Evolutionary conservation across 2,888 invertebrate species (phyloP).

Genomic region (Drosophila crucigera): DNA sequence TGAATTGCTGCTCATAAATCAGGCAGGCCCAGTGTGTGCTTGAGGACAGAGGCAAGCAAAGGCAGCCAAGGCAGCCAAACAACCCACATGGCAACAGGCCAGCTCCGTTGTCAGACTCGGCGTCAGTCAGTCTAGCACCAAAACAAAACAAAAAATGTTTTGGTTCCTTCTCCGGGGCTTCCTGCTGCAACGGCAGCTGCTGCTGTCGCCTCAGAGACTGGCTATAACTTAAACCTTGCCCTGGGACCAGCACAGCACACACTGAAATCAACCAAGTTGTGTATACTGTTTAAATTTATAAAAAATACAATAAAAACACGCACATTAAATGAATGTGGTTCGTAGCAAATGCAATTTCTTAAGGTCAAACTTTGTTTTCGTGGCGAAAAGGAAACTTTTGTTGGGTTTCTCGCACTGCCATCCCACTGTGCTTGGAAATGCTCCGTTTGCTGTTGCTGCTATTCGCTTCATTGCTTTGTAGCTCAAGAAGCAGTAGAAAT

Average conservation of each 20-base stretch:
- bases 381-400: neutral
- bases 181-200: conserved; percentile 19
- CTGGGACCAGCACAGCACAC: neutral
- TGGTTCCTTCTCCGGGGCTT: conserved; percentile 15
- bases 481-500: conserved; percentile 63
- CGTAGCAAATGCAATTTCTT: neutral
- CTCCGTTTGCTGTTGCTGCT: conserved; percentile 27
- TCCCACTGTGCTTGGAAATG: conserved; percentile 8
- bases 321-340: neutral
- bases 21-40: conserved; percentile 15
- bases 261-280: neutral
- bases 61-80: conserved; percentile 20
- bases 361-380: neutral
- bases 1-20: conserved; percentile 64
- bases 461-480: conserved; percentile 40
- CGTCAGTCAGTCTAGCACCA: conserved; percentile 52
- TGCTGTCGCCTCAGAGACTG: conserved; percentile 39
- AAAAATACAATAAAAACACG: neutral
- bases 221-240: conserved; percentile 51
- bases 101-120: conserved; percentile 48
- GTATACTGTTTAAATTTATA: neutral
- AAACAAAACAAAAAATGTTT: conserved; percentile 1
- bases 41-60: neutral
- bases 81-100: conserved; percentile 62
- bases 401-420: neutral